Evolutionary conservation across 2,797 vertebrate genomes (phyloP).

Genomic region (Hydrocynus forskahlii): DNA sequence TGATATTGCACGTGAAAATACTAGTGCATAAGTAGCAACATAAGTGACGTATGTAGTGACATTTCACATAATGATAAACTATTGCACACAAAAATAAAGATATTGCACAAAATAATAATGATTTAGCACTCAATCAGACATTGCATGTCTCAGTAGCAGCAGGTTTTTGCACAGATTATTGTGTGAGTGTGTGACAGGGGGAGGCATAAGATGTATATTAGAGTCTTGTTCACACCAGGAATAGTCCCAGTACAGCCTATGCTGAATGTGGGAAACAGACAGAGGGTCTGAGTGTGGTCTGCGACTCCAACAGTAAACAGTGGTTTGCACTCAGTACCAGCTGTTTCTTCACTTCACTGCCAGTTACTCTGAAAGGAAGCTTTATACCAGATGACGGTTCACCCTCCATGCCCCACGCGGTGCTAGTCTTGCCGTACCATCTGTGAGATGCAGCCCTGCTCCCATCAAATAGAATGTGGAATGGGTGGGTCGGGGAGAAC

Average conservation of each 20-base stretch:
- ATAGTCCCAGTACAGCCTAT: background rate
- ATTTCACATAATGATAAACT: too few relatives aligned
- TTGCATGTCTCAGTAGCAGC: too few relatives aligned
- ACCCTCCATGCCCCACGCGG: background rate
- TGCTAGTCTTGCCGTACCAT: conserved; percentile 19
- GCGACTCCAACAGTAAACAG: background rate
- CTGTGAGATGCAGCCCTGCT: conserved; percentile 22
- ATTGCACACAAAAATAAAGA: too few relatives aligned
- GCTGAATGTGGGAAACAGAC: background rate
- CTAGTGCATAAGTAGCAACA: too few relatives aligned
- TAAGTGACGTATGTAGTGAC: too few relatives aligned
- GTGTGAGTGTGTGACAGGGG: too few relatives aligned
- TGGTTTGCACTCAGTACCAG: background rate
- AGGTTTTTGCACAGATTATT: too few relatives aligned
- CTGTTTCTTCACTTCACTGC: conserved; percentile 16
- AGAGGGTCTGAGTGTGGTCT: conserved; percentile 2
- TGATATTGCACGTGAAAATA: too few relatives aligned
- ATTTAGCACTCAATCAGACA: too few relatives aligned
- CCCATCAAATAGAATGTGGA: conserved; percentile 33
- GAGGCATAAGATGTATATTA: background rate
- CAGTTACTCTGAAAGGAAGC: background rate
- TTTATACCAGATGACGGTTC: conserved; percentile 34
- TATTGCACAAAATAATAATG: too few relatives aligned
- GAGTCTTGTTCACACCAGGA: background rate
- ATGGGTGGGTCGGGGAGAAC: conserved; percentile 25